phyloP scores from a whole-genome alignment of 2,888 invertebrate genomes.

The Chymomyza caudatula region DNA sequence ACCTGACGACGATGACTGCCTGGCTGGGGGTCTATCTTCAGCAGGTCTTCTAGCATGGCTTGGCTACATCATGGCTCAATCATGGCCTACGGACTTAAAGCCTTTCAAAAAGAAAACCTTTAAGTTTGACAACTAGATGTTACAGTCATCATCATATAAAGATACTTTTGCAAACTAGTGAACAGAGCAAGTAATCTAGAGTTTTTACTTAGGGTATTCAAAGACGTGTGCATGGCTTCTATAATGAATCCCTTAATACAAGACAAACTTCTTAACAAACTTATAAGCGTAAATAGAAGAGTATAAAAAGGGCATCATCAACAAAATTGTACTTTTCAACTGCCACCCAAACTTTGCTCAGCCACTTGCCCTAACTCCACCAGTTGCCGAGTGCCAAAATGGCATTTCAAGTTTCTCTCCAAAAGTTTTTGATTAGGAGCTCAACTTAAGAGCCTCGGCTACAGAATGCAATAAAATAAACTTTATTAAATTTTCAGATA shows the following conservation, averaged over 20 bases:
- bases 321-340: background rate
- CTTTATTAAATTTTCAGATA: conserved; percentile 66
- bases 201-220: no score
- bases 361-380: background rate
- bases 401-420: conserved; percentile 57
- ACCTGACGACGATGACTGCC: no score
- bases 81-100: no score
- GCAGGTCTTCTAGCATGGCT: no score
- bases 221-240: no score
- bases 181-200: no score
- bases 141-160: no score
- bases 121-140: no score
- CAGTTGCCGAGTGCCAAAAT: conserved; percentile 20
- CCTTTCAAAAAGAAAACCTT: no score
- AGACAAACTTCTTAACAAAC: background rate
- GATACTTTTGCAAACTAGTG: no score
- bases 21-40: no score
- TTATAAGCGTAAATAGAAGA: background rate
- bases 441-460: conserved; percentile 28
- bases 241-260: background rate
- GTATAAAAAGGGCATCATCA: background rate
- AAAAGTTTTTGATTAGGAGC: conserved; percentile 32
- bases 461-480: conserved; percentile 65
- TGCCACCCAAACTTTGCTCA: background rate
- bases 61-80: no score